Base-by-base conservation (phyloP, 2,797 vertebrate genomes). In the Chrosomus eos region DNA sequence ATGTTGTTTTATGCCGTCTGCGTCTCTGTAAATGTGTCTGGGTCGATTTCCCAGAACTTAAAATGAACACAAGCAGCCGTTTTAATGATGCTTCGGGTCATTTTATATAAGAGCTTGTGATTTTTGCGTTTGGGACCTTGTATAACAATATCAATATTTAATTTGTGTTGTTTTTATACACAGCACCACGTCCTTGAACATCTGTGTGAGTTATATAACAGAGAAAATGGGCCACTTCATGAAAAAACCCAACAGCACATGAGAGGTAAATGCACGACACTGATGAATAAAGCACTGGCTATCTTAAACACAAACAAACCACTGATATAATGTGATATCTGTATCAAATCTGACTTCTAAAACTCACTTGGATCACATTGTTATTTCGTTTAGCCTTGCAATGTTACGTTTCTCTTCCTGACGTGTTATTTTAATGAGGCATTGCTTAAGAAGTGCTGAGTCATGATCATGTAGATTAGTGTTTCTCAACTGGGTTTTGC, bases 201-300 rank as follows among this genome's bases (percentile, higher is more conserved):
- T 90, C 90, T 88, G 89, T 90, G 73, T 33, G 80, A 64, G 90
- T 94, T 93, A 93, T 92, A 92, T 93, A 93, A 93, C 36, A 13
- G 84, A 73, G 36, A 83, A 84, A 88, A 83, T 86, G 88, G 88
- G 84, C 85, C 86, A 72, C 80, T 77, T 14, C 72, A 71, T 80
- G 77, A 1, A 62, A 70, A 45, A 85, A 70, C n/a, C 64, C 66
- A 64, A 64, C 88, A 53, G 51, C 80, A 77, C 7, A 81, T 78
- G 85, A 90, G 90, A 89, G 90, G 68, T 94, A 85, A 78, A 93
- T 89, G 92, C 88, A 86, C 90, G 31, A 0, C 86, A 71, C 5
- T 43, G 83, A 91, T 93, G 89, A 94, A 94, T 92, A 93, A 94
- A 93, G 91, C 87, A 92, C 91, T 85, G 75, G 11, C 64, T 48